Base-by-base conservation (phyloP, 1,140 invertebrate genomes). In the Ceratina calcarata region DNA sequence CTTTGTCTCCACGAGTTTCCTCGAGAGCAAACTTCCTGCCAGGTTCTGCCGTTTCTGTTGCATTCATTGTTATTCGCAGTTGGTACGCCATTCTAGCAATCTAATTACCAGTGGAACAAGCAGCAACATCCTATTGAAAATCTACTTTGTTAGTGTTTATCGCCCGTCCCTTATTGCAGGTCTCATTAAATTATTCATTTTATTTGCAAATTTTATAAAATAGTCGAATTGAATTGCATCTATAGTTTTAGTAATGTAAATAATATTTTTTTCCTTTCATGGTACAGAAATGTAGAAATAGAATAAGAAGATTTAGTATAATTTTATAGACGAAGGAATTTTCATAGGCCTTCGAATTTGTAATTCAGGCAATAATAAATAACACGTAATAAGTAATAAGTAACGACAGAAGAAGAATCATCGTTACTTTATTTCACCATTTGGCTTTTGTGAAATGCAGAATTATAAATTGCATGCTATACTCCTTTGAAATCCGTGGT, bases 1-100 rank as follows among this genome's bases (percentile, higher is more conserved):
- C 78, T 85, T 85, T 85, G 83, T 85, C 82, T 74, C 22, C 72
- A 81, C 20, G 73, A 85, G 69, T 85, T 77, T 76, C 80, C 74
- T 69, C 69, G 78, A 75, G 80, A 73, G 67, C 73, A 85, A 85
- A 85, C 82, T 85, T 81, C 72, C 84, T 81, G 58, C 18, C 67
- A 70, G 69, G 24, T 16, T 76, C 70, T 58, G 76, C 51, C 77
- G 68, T 69, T 72, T 69, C 79, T 81, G 49, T 69, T 70, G 65
- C 67, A 77, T 81, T 60, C 72, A 85, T 85, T 81, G 83, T 61
- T 85, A 70, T 70, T 61, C 15, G 55, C 65, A 57, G 73, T 81
- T 84, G 75, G 53, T 80, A 80, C 72, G 72, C 72, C 62, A 68
- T 76, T 24, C 64, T 55, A 80, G 65, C 61, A 62, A 68, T 80